A percentile compares a stretch with the other conserved stretches of the same genome.
phyloP scores from a whole-genome alignment of 2,797 vertebrate species.

The Scyliorhinus canicula region DNA sequence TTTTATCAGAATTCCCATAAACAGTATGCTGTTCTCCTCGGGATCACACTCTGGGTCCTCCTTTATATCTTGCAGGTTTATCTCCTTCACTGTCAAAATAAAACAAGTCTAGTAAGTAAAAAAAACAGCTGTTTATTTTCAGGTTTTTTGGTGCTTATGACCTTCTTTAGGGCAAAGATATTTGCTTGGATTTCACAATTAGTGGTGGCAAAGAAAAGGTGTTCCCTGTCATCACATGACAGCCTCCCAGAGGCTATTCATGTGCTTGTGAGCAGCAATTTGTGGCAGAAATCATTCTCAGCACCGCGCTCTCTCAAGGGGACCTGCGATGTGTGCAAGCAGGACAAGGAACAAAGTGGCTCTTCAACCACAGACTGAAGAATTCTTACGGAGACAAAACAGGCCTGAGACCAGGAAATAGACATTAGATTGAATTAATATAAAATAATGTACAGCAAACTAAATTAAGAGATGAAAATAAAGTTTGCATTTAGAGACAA shows the following conservation, averaged over 20 bases:
- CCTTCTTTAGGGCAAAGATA: neutral
- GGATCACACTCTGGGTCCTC: constrained; percentile 81
- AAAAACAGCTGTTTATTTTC: constrained; percentile 28
- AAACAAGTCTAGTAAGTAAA: neutral
- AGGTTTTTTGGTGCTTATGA: constrained; percentile 1
- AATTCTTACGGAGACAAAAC: neutral
- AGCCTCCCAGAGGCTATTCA: neutral
- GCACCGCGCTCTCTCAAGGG: neutral
- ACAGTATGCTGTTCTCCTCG: constrained; percentile 85
- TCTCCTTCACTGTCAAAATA: constrained; percentile 62
- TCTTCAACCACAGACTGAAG: neutral
- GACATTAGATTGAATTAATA: neutral
- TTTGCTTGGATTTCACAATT: neutral
- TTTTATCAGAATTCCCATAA: constrained; percentile 95
- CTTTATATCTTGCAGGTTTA: constrained; percentile 67
- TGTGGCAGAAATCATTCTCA: neutral
- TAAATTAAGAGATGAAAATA: neutral
- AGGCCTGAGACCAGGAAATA: neutral
- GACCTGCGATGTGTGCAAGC: neutral
- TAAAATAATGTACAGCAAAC: neutral
- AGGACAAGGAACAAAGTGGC: neutral
- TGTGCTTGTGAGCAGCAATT: neutral
- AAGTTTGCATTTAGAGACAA: neutral
- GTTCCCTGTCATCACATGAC: neutral
- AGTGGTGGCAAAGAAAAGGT: constrained; percentile 38